Evolutionary conservation across 2,888 invertebrate species (phyloP).

Genomic region (Ormyrus thymus): DNA sequence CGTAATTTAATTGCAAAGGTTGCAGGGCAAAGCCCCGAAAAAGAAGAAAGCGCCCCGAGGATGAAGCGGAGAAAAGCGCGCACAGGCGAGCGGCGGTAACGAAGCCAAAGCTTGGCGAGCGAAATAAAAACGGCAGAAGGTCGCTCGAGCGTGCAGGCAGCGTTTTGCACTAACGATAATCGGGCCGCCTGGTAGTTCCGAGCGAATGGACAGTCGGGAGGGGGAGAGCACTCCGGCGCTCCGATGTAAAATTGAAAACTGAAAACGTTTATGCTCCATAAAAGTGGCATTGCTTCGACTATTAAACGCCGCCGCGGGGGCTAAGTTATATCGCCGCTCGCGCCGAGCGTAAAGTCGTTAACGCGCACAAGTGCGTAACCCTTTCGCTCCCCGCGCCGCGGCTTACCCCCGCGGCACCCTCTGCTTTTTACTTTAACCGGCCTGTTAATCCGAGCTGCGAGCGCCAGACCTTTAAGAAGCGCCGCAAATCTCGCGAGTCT

Average conservation of each 20-base stretch:
- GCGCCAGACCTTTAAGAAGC: background rate
- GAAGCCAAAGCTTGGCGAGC: background rate
- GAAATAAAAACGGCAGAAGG: background rate
- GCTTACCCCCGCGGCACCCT: background rate
- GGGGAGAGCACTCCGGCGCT: background rate
- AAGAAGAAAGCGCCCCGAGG: too few relatives aligned
- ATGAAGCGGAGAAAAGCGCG: too few relatives aligned
- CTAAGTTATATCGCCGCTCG: constrained; percentile 47
- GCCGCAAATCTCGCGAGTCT: too few relatives aligned
- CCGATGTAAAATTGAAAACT: constrained; percentile 55
- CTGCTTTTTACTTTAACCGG: background rate
- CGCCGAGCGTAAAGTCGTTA: constrained; percentile 38
- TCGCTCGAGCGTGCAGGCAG: background rate
- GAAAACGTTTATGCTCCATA: constrained; percentile 55
- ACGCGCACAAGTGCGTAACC: constrained; percentile 43
- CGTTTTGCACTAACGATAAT: constrained; percentile 37
- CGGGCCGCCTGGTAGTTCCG: background rate
- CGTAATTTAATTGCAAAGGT: too few relatives aligned
- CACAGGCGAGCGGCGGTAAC: too few relatives aligned
- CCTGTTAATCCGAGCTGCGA: background rate
- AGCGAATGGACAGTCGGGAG: background rate
- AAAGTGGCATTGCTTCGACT: constrained; percentile 56
- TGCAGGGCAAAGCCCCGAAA: too few relatives aligned
- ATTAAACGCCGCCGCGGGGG: constrained; percentile 43
- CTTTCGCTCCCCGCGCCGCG: background rate